Evolutionary conservation across 2,797 vertebrate genomes (phyloP).

Genomic region (Phoeniculus purpureus): DNA sequence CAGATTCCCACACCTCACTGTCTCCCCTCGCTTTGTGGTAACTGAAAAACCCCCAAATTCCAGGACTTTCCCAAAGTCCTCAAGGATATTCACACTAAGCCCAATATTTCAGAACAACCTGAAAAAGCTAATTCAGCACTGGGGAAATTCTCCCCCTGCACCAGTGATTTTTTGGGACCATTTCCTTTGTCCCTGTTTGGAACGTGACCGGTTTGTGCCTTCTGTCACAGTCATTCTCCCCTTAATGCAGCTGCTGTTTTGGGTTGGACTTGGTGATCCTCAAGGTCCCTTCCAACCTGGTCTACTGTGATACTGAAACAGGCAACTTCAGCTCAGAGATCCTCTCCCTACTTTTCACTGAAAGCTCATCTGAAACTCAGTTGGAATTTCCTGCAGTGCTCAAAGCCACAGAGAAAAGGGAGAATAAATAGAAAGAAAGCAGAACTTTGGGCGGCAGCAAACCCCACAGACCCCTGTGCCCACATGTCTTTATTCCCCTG

Average conservation of each 20-base stretch:
- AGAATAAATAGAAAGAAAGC: neutral
- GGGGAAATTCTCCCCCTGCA: neutral
- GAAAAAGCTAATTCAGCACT: neutral
- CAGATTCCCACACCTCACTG: neutral
- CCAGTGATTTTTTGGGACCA: neutral
- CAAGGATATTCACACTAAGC: neutral
- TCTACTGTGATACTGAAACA: neutral
- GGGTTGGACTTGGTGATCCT: too few species aligned
- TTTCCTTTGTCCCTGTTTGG: neutral
- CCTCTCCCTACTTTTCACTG: neutral
- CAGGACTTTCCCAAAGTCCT: neutral
- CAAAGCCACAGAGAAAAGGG: neutral
- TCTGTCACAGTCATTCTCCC: neutral
- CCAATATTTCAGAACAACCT: neutral
- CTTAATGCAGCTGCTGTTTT: accelerated
- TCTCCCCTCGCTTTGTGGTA: neutral
- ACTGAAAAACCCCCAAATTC: neutral
- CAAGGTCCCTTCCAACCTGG: too few species aligned
- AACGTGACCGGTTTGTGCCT: neutral
- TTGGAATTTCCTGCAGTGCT: neutral
- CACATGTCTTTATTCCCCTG: neutral
- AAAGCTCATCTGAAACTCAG: neutral
- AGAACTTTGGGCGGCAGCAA: neutral
- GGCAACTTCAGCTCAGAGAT: neutral
- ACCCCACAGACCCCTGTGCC: neutral